Evolutionary conservation across 2,888 invertebrate species (phyloP).

Genomic region (Chamaedrilus cognettii): DNA sequence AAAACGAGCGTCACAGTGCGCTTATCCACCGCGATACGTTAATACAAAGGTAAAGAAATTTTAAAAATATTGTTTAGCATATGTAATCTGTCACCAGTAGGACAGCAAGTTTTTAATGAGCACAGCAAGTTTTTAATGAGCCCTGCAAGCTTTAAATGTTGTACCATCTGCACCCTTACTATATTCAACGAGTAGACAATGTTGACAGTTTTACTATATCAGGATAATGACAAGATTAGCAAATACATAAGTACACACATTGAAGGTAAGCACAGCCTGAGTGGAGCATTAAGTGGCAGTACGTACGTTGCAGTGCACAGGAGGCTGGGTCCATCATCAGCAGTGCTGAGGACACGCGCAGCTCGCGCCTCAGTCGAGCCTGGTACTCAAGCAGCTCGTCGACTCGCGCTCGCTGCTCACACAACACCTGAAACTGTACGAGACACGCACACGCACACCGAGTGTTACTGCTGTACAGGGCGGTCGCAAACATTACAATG

Average conservation of each 20-base stretch:
- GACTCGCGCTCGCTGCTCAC: constrained; percentile 57
- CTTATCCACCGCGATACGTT: neutral
- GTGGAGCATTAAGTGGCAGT: no score
- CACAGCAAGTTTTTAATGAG: no score
- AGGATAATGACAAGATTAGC: neutral
- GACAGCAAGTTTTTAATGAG: no score
- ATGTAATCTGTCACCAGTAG: no score
- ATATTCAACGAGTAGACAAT: no score
- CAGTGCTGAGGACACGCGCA: constrained; percentile 63
- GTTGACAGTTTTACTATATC: neutral
- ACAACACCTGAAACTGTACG: constrained; percentile 56
- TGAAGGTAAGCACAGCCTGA: constrained; percentile 28
- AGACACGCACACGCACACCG: no score
- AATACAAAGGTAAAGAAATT: neutral
- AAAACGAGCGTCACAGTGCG: neutral
- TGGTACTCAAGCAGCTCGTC: constrained; percentile 53
- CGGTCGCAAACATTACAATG: no score
- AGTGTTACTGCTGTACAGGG: no score
- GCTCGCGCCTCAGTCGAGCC: constrained; percentile 63
- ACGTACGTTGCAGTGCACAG: constrained; percentile 67
- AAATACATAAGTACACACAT: neutral
- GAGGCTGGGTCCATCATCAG: constrained; percentile 63
- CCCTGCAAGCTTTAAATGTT: no score
- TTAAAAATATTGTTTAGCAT: no score
- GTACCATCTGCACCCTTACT: no score